Conservation (phyloP, 2,888 invertebrate genomes). For the Thymelicus lineola region DNA sequence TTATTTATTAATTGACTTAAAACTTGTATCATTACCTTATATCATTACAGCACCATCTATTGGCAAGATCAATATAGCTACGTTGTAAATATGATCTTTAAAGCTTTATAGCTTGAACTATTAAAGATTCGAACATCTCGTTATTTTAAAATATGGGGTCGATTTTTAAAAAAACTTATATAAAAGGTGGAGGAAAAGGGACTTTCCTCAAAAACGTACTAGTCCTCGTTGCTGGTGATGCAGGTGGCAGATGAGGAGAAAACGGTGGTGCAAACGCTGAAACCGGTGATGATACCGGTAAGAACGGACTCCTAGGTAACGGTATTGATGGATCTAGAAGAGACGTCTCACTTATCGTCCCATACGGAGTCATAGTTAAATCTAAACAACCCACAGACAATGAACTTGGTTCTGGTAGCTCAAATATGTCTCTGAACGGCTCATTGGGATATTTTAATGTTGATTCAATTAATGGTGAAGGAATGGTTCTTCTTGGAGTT, state of each 20-base stretch:
- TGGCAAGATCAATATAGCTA: too few relatives aligned
- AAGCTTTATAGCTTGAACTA: too few relatives aligned
- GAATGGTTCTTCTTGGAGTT: background rate
- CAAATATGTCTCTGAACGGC: background rate
- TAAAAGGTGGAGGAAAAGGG: constrained; percentile 66
- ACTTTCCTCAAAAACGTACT: constrained; percentile 65
- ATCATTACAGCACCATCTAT: too few relatives aligned
- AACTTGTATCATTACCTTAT: too few relatives aligned
- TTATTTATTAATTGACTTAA: too few relatives aligned
- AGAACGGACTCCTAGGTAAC: constrained; percentile 51
- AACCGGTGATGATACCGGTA: constrained; percentile 62
- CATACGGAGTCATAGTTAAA: constrained; percentile 38
- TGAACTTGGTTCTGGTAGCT: constrained; percentile 24
- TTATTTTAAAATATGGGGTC: too few relatives aligned
- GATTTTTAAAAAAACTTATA: constrained; percentile 47
- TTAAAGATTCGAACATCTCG: too few relatives aligned
- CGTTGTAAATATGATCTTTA: too few relatives aligned
- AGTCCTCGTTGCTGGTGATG: constrained; percentile 50
- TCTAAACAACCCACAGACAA: constrained; percentile 46
- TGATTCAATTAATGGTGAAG: constrained; percentile 15
- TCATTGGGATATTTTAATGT: background rate
- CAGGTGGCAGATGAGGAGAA: constrained; percentile 45
- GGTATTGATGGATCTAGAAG: constrained; percentile 38
- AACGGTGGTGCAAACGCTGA: constrained; percentile 54
- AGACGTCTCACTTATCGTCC: constrained; percentile 39